These are phyloP conservation scores for Ectropis crepuscularia DNA, from an alignment of 2,888 invertebrate species.

Conservation along the genomic window DNA sequence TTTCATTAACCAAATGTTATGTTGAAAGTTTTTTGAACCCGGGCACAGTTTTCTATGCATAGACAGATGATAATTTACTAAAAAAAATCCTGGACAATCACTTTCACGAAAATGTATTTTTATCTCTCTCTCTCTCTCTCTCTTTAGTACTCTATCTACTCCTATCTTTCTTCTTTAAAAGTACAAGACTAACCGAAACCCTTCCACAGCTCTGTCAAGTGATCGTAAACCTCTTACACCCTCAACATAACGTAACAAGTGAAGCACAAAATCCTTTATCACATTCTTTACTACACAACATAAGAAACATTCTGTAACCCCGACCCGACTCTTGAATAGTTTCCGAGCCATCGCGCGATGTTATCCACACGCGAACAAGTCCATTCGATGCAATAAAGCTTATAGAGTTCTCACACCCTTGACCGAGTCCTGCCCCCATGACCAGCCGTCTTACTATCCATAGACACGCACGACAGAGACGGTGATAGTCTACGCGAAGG, in stretches of 20 bases:
- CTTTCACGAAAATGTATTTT: no score
- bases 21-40: no score
- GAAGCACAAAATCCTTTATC: conserved; percentile 10
- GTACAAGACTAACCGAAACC: no score
- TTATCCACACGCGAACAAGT: conserved; percentile 3
- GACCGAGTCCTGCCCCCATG: conserved; percentile 43
- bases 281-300: conserved; percentile 7
- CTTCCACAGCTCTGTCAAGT: no score
- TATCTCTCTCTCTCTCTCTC: no score
- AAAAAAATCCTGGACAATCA: no score
- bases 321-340: conserved; percentile 16
- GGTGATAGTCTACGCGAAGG: conserved; percentile 44
- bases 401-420: conserved; percentile 35
- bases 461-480: conserved; percentile 68
- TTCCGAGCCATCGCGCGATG: conserved; percentile 20
- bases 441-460: conserved; percentile 70
- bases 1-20: no score
- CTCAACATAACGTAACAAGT: not conserved
- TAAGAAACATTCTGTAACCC: not conserved
- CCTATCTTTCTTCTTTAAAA: no score
- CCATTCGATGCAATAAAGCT: conserved; percentile 20
- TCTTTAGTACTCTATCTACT: no score
- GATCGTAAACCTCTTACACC: not conserved
- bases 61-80: no score
- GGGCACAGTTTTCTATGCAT: no score